phyloP scores from a whole-genome alignment of 1,140 invertebrate species.

The Agrilus planipennis region DNA sequence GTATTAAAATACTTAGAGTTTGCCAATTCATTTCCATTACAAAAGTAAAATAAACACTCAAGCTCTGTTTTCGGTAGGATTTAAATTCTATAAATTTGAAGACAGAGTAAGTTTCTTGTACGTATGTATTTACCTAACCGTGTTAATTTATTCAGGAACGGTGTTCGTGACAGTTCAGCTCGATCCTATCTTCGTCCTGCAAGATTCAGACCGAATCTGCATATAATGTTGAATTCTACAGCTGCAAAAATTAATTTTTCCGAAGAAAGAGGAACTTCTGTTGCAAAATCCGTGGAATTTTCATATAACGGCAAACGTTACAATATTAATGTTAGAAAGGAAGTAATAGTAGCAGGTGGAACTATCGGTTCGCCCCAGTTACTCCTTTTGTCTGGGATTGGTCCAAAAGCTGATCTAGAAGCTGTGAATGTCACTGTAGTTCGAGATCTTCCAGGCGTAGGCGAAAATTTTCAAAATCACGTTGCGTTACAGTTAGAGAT shows the following conservation, averaged over 20 bases:
- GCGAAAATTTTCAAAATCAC: slow-evolving; percentile 80
- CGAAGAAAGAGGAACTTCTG: slow-evolving; percentile 36
- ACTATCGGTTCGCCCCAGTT: slow-evolving; percentile 72
- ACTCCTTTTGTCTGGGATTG: slow-evolving; percentile 72
- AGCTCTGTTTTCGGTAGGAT: too few relatives aligned
- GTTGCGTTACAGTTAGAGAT: slow-evolving; percentile 51
- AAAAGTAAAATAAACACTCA: too few relatives aligned
- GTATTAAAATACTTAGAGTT: too few relatives aligned
- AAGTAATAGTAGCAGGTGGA: slow-evolving; percentile 54
- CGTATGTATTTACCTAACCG: too few relatives aligned
- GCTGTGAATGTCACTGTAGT: slow-evolving; percentile 50
- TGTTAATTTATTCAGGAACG: slow-evolving; percentile 61
- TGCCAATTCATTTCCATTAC: too few relatives aligned
- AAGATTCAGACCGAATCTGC: slow-evolving; percentile 56
- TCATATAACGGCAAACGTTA: slow-evolving; percentile 44
- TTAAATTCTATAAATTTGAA: too few relatives aligned
- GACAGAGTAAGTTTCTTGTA: too few relatives aligned
- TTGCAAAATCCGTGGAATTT: slow-evolving; percentile 57
- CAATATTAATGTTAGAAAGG: slow-evolving; percentile 45
- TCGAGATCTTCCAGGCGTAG: slow-evolving; percentile 71
- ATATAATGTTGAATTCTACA: slow-evolving; percentile 64
- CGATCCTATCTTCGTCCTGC: slow-evolving; percentile 69
- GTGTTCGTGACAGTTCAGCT: slow-evolving; percentile 69
- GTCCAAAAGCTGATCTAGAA: slow-evolving; percentile 58
- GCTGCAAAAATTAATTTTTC: slow-evolving; percentile 57